phyloP scores from a whole-genome alignment of 35 echinoderm and acorn worm species.

The Acanthaster planci region DNA sequence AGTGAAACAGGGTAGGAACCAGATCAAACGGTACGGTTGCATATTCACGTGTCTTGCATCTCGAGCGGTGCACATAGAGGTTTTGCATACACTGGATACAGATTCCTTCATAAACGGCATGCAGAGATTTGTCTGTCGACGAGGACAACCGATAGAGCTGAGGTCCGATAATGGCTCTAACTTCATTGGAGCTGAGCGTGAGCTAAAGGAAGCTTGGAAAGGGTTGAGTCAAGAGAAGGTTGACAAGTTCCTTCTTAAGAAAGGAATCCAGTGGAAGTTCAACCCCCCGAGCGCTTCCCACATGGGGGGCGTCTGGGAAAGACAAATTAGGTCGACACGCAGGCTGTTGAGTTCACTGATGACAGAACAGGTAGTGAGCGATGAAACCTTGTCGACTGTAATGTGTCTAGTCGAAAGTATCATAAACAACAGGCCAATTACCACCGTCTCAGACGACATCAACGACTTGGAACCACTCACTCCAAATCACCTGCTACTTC shows the following conservation, averaged over 20 bases:
- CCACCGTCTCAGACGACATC: conserved; percentile 59
- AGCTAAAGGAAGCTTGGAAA: conserved; percentile 8
- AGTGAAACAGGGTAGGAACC: conserved; percentile 8
- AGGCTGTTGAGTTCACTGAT: conserved; percentile 39
- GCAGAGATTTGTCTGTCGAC: conserved; percentile 47
- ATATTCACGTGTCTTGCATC: conserved; percentile 44
- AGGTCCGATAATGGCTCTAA: conserved; percentile 66
- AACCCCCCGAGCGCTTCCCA: conserved; percentile 60
- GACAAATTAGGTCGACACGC: conserved; percentile 51
- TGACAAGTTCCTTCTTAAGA: conserved; percentile 35
- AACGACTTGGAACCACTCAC: conserved; percentile 55
- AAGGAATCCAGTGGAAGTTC: conserved; percentile 61
- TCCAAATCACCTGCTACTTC: conserved; percentile 49
- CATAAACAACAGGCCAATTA: conserved; percentile 57
- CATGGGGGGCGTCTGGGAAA: conserved; percentile 77
- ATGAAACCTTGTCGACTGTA: conserved; percentile 62
- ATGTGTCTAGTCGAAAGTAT: conserved; percentile 67
- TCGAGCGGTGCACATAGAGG: conserved; percentile 52
- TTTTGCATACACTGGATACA: conserved; percentile 51
- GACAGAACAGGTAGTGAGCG: conserved; percentile 55
- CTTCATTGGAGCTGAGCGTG: conserved; percentile 57
- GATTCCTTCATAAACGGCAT: conserved; percentile 69
- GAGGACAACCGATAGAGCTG: conserved; percentile 41
- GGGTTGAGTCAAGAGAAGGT: conserved; percentile 48
- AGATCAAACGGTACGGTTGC: conserved; percentile 40